Evolutionary conservation across 2,113 vertebrate species (phyloP).

Genomic region (Bungarus multicinctus): DNA sequence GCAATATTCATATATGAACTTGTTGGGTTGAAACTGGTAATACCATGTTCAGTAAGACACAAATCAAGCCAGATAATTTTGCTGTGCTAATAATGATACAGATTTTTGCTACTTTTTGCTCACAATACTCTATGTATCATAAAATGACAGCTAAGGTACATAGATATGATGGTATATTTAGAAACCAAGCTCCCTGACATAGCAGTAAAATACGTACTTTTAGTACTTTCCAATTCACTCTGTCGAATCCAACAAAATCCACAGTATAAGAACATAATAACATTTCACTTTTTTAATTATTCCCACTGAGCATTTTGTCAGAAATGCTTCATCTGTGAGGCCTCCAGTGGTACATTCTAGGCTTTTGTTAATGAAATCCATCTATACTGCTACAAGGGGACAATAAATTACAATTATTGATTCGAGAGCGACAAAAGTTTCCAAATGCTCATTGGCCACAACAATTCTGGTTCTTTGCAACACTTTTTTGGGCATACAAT

Average conservation of each 20-base stretch:
- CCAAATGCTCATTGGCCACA: neutral
- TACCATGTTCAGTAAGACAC: neutral
- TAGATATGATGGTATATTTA: neutral
- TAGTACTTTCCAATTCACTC: neutral
- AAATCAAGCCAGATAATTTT: neutral
- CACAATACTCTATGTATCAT: neutral
- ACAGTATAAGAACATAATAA: neutral
- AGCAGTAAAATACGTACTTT: neutral
- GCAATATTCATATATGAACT: neutral
- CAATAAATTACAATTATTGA: too few relatives aligned
- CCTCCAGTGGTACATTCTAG: neutral
- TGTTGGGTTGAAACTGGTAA: neutral
- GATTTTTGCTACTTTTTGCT: neutral
- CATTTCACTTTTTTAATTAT: neutral
- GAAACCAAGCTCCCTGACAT: neutral
- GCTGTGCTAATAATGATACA: neutral
- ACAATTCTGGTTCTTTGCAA: neutral
- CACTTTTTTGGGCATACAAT: neutral
- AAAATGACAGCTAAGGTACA: neutral
- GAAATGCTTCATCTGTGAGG: neutral
- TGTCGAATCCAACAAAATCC: neutral
- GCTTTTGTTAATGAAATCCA: neutral
- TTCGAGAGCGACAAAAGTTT: neutral
- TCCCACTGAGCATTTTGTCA: neutral
- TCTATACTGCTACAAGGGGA: neutral